Percentiles rank a stretch among this genome's conserved stretches.
These are phyloP conservation scores for Andrena praecox DNA, from an alignment of 2,888 invertebrate species.

Conservation along the genomic window DNA sequence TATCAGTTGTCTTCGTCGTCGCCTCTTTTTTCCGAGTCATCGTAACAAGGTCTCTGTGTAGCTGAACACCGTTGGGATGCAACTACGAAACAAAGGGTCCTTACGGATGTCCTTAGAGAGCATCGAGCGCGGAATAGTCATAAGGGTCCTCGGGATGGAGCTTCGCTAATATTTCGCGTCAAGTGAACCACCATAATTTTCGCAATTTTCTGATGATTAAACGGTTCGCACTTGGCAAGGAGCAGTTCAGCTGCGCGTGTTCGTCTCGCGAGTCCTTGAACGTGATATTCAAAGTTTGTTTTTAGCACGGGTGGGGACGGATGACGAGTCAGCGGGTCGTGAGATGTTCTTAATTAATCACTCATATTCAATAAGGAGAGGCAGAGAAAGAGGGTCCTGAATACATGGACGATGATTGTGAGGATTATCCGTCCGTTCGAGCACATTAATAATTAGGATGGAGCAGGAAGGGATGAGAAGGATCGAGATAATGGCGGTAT, in stretches of 20 bases:
- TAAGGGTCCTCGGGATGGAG: constrained; percentile 18
- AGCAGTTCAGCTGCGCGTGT: background rate
- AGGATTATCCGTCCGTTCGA: constrained; percentile 74
- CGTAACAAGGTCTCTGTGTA: constrained; percentile 63
- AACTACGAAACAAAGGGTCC: constrained; percentile 59
- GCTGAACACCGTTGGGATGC: constrained; percentile 64
- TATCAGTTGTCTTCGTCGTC: constrained; percentile 72
- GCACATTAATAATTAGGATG: constrained; percentile 77
- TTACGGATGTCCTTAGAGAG: constrained; percentile 20
- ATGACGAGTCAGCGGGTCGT: constrained; percentile 69
- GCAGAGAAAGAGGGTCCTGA: constrained; percentile 63
- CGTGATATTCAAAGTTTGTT: constrained; percentile 65
- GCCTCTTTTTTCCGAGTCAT: constrained; percentile 68
- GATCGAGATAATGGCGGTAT: constrained; percentile 63
- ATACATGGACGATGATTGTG: constrained; percentile 76
- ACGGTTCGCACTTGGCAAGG: background rate
- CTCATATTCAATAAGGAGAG: constrained; percentile 78
- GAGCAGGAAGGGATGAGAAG: constrained; percentile 44
- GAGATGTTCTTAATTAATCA: constrained; percentile 78
- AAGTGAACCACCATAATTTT: background rate
- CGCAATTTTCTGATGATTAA: constrained; percentile 7
- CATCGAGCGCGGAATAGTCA: constrained; percentile 49
- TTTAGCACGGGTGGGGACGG: constrained; percentile 55
- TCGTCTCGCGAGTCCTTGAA: background rate
- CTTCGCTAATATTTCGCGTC: background rate